These are phyloP conservation scores for Philereme transversata DNA, from an alignment of 2,888 invertebrate genomes.

Conservation along the genomic window DNA sequence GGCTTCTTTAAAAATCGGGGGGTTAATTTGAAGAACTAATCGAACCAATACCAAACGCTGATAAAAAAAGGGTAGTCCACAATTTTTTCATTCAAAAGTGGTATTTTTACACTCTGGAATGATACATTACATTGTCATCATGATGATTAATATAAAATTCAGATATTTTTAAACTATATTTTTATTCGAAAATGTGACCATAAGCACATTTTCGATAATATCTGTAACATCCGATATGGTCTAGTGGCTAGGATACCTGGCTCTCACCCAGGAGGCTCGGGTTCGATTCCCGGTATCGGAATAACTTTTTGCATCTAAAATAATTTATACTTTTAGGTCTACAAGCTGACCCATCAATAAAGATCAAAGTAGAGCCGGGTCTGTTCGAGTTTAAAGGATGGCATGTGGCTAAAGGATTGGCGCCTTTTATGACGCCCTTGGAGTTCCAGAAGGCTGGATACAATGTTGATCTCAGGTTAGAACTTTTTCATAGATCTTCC, in stretches of 20 bases:
- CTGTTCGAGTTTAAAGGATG: constrained; percentile 97
- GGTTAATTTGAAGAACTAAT: too few species aligned
- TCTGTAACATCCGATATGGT: constrained; percentile 72
- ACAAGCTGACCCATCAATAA: constrained; percentile 81
- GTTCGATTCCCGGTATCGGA: constrained; percentile 77
- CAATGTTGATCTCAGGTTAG: constrained; percentile 89
- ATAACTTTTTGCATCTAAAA: constrained; percentile 15
- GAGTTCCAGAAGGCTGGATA: constrained; percentile 90
- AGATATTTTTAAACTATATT: too few species aligned
- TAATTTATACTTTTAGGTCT: constrained; percentile 68
- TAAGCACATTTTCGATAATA: background rate
- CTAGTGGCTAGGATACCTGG: constrained; percentile 89
- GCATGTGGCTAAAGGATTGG: constrained; percentile 90
- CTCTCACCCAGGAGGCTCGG: constrained; percentile 88
- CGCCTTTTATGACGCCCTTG: constrained; percentile 89
- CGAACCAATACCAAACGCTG: too few species aligned
- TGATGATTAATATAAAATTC: too few species aligned
- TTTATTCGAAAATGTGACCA: too few species aligned
- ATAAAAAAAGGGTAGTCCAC: too few species aligned
- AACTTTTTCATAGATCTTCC: too few species aligned
- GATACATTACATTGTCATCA: too few species aligned
- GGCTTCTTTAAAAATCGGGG: too few species aligned
- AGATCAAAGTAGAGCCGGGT: constrained; percentile 93
- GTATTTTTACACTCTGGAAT: too few species aligned
- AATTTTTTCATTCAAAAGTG: too few species aligned